Evolutionary conservation across 2,113 vertebrate genomes (phyloP).

Genomic region (Oncorhynchus masou): DNA sequence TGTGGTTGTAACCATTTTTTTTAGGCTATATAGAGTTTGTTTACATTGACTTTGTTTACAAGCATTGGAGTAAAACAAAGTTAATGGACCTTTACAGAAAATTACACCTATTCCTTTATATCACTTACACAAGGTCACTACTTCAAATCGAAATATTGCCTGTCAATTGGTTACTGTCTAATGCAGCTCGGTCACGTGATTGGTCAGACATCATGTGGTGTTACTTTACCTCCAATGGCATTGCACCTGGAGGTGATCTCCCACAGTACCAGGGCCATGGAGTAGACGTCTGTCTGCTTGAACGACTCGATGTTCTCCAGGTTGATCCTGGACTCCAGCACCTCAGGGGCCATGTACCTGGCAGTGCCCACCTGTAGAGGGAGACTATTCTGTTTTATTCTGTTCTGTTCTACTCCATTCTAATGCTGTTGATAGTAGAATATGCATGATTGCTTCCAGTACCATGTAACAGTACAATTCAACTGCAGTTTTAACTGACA

Average conservation of each 20-base stretch:
- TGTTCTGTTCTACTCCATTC: not conserved
- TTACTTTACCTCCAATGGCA: slow-evolving; percentile 82
- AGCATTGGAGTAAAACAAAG: not conserved
- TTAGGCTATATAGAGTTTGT: not conserved
- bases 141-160: slow-evolving; percentile 47
- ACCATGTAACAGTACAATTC: slow-evolving; percentile 3
- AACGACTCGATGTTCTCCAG: slow-evolving; percentile 97
- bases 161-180: slow-evolving; percentile 12
- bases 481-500: too few relatives aligned
- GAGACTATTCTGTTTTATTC: slow-evolving; percentile 11
- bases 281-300: slow-evolving; percentile 97
- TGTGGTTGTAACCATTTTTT: not conserved
- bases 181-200: not conserved
- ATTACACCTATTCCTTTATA: not conserved
- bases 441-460: slow-evolving; percentile 18
- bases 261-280: slow-evolving; percentile 97
- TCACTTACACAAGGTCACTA: slow-evolving; percentile 16
- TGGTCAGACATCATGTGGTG: not conserved
- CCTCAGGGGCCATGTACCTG: slow-evolving; percentile 97
- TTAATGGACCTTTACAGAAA: not conserved
- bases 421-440: slow-evolving; percentile 4
- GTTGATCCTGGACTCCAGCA: slow-evolving; percentile 96
- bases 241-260: slow-evolving; percentile 95
- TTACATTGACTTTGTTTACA: not conserved
- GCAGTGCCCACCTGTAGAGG: slow-evolving; percentile 89